Base-by-base conservation (phyloP, 2,888 invertebrate genomes). In the Pycnomerus fuliginosus region DNA sequence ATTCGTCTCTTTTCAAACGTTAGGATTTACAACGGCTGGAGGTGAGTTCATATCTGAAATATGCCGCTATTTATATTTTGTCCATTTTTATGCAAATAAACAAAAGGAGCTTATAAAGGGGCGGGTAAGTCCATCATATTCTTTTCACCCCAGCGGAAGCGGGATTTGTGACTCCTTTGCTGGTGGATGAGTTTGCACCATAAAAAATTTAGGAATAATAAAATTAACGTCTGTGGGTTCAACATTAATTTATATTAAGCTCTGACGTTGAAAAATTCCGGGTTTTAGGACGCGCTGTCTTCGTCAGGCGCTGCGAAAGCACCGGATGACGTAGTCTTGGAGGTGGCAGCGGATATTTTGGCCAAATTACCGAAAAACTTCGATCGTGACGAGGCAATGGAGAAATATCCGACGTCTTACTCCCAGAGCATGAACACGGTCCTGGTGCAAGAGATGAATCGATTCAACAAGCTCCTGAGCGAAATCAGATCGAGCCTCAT, bases 371-470 rank as follows among this genome's bases (percentile, higher is more conserved):
- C 94, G 0, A 67, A 70, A 15, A 78, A 85, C 72, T 84, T 81
- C 74, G 77, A 83, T 74, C 65, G 90, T 57, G 74, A 85, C 65
- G 64, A 75, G 53, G 74, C 87, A 37, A 74, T 84, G 65, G 70
- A 79, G 68, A 77, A 85, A 72, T 85, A 85, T 77, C 84, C 94
- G 40, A 85, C 90, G 42, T 67, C 77, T 55, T 80, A 94, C 73
- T 72, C 83, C 69, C 90, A 94, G 76, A 93, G 93, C 58, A 91
- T 95, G 91, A 94, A 95, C 62, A 94, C 94, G 1, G 94, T 95
- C 0, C 76, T 95, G 36, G 87, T 92, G 2, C 90, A 91, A 69
- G 91, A 91, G 71, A 87, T 90, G 74, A 85, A 83, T 3, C 71
- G 90, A 33, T 90, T 87, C 60, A 90, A 90, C 49, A 78, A 80